A percentile compares a stretch with the other conserved stretches of the same genome.
Conservation (phyloP, 2,888 invertebrate species). For the Conops quadrifasciatus region DNA sequence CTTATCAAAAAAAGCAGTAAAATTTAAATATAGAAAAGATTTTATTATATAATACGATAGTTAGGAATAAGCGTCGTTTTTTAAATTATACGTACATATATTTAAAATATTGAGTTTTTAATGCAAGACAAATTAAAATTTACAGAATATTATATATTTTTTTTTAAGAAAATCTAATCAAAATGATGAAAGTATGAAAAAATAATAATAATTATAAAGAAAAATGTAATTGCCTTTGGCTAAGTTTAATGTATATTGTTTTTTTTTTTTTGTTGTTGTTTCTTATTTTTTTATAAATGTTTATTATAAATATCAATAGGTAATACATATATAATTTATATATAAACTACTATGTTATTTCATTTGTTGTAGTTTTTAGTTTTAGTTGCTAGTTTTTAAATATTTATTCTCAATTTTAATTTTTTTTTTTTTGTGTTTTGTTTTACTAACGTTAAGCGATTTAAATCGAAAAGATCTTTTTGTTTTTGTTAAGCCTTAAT, state of each 20-base stretch:
- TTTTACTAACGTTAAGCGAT: no score
- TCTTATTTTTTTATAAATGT: constrained; percentile 4
- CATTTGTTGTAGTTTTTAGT: background rate
- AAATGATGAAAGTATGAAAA: background rate
- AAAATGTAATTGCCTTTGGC: constrained; percentile 16
- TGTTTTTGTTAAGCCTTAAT: background rate
- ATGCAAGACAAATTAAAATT: background rate
- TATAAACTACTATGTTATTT: background rate
- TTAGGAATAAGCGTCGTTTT: constrained; percentile 34
- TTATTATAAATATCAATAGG: constrained; percentile 19
- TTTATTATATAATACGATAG: constrained; percentile 3
- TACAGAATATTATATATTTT: background rate
- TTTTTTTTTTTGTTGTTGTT: background rate
- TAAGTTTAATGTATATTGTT: constrained; percentile 13
- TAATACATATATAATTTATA: background rate
- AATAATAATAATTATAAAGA: background rate
- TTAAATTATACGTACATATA: constrained; percentile 17
- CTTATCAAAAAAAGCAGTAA: constrained; percentile 17
- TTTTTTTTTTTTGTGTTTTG: background rate
- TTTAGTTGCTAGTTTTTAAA: background rate
- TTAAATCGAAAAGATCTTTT: background rate
- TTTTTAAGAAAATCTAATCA: background rate
- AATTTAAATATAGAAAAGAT: constrained; percentile 10
- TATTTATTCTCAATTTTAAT: background rate
- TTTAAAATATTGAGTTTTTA: constrained; percentile 11